Evolutionary conservation across 2,113 vertebrate species (phyloP).

Genomic region (Nematolebias whitei): DNA sequence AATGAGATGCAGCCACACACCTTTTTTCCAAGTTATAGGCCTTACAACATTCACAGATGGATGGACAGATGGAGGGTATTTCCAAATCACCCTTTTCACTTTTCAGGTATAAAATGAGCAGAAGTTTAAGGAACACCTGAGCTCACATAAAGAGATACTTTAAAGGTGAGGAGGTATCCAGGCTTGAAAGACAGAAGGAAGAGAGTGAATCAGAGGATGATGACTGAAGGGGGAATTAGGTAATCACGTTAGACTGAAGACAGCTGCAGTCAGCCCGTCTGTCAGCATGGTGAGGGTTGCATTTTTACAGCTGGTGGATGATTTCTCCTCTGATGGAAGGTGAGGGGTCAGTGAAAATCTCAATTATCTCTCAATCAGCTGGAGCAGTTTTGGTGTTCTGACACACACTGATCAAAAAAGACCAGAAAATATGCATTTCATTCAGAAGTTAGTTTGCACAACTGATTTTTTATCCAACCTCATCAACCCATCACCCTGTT

Average conservation of each 20-base stretch:
- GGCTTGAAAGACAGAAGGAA: constrained; percentile 38
- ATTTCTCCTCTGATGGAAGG: constrained; percentile 57
- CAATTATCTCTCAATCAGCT: constrained; percentile 57
- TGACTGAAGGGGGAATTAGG: constrained; percentile 49
- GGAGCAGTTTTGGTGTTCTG: constrained; percentile 19
- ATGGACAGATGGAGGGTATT: neutral
- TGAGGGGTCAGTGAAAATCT: constrained; percentile 57
- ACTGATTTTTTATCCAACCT: constrained; percentile 3
- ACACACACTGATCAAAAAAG: constrained; percentile 2
- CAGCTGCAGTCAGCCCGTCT: constrained; percentile 61
- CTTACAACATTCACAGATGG: no score
- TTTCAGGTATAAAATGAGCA: constrained; percentile 6
- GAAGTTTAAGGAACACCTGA: constrained; percentile 2
- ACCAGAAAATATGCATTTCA: constrained; percentile 18
- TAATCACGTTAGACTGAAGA: constrained; percentile 56
- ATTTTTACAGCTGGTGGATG: constrained; percentile 41
- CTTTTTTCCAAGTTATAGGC: no score
- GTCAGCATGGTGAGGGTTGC: constrained; percentile 45
- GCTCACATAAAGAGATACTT: constrained; percentile 11
- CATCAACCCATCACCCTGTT: neutral
- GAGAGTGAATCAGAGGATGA: constrained; percentile 44
- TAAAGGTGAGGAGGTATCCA: constrained; percentile 16
- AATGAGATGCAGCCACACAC: no score
- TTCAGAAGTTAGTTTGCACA: constrained; percentile 18
- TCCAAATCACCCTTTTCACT: neutral